Evolutionary conservation across 2,113 vertebrate species (phyloP).

Genomic region (Crocuta crocuta): DNA sequence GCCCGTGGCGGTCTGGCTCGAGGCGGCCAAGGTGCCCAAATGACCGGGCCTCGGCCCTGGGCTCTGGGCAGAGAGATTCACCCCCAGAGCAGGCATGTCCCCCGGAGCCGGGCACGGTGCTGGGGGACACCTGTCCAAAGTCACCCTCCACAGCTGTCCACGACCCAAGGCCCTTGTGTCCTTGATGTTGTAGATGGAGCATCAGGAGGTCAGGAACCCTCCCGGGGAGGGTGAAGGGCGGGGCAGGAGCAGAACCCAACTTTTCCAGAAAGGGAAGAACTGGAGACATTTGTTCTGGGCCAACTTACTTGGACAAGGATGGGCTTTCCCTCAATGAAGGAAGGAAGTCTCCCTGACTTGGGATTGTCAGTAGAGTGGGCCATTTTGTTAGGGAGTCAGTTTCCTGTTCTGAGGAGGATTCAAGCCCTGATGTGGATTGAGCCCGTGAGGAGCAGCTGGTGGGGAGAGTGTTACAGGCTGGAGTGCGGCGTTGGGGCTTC

Average conservation of each 20-base stretch:
- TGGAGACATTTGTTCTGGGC: not conserved
- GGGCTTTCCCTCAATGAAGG: not conserved
- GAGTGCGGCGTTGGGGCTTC: not conserved
- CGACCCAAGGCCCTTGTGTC: not conserved
- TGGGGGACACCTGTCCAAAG: not conserved
- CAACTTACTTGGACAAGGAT: accelerated
- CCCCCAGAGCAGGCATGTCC: not conserved
- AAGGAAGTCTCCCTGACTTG: not conserved
- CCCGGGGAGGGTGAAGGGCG: not conserved
- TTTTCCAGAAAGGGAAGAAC: not conserved
- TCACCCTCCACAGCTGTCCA: not conserved
- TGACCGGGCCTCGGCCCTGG: not conserved
- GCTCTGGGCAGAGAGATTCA: not conserved
- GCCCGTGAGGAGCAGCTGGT: not conserved
- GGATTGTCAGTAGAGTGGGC: not conserved
- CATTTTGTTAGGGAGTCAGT: not conserved
- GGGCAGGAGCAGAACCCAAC: not conserved
- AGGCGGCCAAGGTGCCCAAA: not conserved
- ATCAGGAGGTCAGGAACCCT: not conserved
- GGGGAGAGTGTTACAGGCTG: not conserved
- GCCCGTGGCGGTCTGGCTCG: not conserved
- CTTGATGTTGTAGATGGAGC: not conserved
- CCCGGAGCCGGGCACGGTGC: not conserved
- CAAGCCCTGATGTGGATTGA: too few species aligned
- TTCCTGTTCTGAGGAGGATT: not conserved